These are phyloP conservation scores for Rafetus swinhoei DNA, from an alignment of 2,113 vertebrate genomes.

Conservation along the genomic window DNA sequence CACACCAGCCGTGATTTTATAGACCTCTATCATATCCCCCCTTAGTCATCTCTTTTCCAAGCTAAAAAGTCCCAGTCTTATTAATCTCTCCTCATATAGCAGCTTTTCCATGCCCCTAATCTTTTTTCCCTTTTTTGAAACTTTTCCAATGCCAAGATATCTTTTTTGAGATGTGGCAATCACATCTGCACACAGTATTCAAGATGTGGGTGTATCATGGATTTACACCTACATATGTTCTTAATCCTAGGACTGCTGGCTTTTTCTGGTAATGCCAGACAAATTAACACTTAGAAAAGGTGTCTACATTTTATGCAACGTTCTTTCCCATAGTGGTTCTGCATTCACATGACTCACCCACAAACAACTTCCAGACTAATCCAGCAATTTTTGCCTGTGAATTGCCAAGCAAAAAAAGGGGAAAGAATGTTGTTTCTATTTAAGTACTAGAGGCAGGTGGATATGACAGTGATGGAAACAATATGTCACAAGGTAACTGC, in stretches of 20 bases:
- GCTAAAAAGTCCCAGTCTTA: no score
- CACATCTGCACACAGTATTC: no score
- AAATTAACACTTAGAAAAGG: neutral
- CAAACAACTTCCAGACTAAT: neutral
- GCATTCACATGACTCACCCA: neutral
- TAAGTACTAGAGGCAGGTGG: slow-evolving; percentile 37
- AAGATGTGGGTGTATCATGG: no score
- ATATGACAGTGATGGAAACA: neutral
- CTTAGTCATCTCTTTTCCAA: no score
- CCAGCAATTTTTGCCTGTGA: neutral
- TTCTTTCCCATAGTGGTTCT: neutral
- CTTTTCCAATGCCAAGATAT: no score
- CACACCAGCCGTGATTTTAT: no score
- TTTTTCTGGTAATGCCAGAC: neutral
- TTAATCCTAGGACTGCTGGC: neutral
- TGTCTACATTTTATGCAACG: neutral
- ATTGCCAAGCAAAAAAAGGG: neutral
- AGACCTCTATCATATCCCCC: no score
- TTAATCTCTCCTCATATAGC: no score
- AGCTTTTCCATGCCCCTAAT: no score
- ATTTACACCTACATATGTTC: neutral
- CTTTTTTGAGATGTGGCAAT: no score
- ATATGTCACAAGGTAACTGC: neutral
- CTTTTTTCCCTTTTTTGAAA: no score
- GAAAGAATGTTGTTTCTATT: slow-evolving; percentile 4